These are phyloP conservation scores for Gymnogyps californianus DNA, from an alignment of 2,113 vertebrate genomes.

Conservation along the genomic window DNA sequence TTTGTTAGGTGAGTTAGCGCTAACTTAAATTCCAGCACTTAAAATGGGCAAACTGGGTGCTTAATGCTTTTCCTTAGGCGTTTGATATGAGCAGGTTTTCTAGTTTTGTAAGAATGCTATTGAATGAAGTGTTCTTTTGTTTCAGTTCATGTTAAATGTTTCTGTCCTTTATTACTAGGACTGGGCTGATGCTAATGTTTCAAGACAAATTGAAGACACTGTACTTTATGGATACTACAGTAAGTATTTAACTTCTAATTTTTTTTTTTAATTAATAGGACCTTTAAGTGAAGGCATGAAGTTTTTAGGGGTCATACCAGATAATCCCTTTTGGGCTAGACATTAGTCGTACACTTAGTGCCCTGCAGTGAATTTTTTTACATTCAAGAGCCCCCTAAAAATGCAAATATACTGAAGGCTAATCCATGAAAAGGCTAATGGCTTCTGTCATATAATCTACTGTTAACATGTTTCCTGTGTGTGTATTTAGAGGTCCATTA, in stretches of 20 bases:
- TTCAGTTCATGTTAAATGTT: not conserved
- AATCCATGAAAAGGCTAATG: not conserved
- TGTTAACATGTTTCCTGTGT: not conserved
- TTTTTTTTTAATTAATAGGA: not conserved
- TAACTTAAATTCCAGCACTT: not conserved
- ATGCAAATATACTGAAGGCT: not conserved
- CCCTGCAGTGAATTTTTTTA: not conserved
- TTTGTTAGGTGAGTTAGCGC: not conserved
- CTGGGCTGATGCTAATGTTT: constrained; percentile 91
- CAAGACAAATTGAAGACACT: constrained; percentile 90
- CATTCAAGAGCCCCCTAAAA: not conserved
- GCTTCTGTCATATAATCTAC: not conserved
- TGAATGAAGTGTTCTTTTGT: not conserved
- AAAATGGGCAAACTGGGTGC: not conserved
- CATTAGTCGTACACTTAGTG: not conserved
- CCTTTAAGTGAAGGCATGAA: not conserved
- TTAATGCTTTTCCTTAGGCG: not conserved
- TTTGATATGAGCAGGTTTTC: not conserved
- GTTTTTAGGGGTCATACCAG: not conserved
- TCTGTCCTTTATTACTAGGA: constrained; percentile 61
- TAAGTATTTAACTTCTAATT: constrained; percentile 73
- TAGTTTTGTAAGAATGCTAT: not conserved
- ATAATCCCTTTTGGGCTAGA: not conserved
- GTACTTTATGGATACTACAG: constrained; percentile 95
- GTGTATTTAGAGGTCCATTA: not conserved